Percentiles rank a stretch among this genome's conserved stretches.
These are phyloP conservation scores for Istiophorus platypterus DNA, from an alignment of 2,113 vertebrate species.

Conservation along the genomic window DNA sequence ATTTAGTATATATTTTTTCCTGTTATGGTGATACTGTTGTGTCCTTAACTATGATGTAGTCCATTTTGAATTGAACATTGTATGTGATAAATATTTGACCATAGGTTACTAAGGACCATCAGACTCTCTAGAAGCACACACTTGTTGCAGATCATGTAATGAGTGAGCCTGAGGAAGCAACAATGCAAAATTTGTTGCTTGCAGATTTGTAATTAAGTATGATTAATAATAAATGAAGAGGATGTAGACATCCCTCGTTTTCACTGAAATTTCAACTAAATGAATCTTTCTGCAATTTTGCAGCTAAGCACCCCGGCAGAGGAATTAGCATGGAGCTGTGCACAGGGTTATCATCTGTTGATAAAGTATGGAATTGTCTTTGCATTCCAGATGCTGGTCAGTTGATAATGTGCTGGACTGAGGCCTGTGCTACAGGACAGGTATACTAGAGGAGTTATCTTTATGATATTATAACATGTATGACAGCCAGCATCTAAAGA, in stretches of 20 bases:
- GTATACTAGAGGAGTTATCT: neutral
- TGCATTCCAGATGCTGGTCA: neutral
- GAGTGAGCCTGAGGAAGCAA: neutral
- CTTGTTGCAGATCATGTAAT: neutral
- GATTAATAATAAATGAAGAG: neutral
- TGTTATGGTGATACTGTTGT: too few relatives aligned
- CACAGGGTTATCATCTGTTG: neutral
- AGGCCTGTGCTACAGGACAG: neutral
- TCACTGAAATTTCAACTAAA: neutral
- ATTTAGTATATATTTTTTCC: too few relatives aligned
- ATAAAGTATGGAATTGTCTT: neutral
- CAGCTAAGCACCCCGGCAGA: neutral
- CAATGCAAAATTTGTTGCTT: neutral
- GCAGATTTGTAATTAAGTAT: neutral
- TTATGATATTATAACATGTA: neutral
- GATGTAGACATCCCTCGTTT: neutral
- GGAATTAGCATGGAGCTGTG: neutral
- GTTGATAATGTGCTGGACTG: neutral
- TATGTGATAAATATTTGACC: neutral
- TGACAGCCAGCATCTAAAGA: neutral
- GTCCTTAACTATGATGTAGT: too few relatives aligned
- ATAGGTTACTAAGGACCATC: neutral
- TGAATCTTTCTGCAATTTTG: neutral
- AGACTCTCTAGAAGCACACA: neutral
- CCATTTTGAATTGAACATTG: neutral